phyloP scores from a whole-genome alignment of 2,888 invertebrate species.

The Odontocolon sp. region DNA sequence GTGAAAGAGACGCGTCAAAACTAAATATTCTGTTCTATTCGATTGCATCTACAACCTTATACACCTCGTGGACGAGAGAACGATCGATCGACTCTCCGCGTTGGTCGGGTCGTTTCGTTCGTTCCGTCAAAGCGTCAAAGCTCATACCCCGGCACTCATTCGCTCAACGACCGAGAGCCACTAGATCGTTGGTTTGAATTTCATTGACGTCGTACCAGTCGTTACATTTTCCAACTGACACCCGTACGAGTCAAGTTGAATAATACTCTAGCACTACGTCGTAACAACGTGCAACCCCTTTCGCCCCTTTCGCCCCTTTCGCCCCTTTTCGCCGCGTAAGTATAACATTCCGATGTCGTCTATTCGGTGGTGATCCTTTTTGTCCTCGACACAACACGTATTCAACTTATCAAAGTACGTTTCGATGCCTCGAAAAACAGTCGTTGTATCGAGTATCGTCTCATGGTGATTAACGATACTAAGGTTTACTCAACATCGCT shows the following conservation, averaged over 20 bases:
- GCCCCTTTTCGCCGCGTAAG: constrained; percentile 44
- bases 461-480: neutral
- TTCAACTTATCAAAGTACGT: neutral
- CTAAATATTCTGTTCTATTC: neutral
- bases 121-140: constrained; percentile 40
- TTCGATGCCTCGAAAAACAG: neutral
- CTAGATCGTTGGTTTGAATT: constrained; percentile 45
- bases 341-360: constrained; percentile 28
- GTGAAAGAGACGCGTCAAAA: no score
- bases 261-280: constrained; percentile 39
- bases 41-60: no score
- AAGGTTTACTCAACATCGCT: no score
- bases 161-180: no score
- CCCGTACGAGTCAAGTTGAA: no score
- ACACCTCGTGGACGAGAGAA: no score
- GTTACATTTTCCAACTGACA: neutral
- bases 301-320: no score
- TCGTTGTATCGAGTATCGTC: neutral
- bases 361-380: no score
- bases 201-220: constrained; percentile 24
- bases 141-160: no score
- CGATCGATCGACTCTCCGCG: constrained; percentile 48
- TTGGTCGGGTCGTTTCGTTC: constrained; percentile 35
- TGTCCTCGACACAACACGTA: no score
- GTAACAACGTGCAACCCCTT: constrained; percentile 36